Evolutionary conservation across 2,888 invertebrate genomes (phyloP).

Genomic region (Monopis laevigella): DNA sequence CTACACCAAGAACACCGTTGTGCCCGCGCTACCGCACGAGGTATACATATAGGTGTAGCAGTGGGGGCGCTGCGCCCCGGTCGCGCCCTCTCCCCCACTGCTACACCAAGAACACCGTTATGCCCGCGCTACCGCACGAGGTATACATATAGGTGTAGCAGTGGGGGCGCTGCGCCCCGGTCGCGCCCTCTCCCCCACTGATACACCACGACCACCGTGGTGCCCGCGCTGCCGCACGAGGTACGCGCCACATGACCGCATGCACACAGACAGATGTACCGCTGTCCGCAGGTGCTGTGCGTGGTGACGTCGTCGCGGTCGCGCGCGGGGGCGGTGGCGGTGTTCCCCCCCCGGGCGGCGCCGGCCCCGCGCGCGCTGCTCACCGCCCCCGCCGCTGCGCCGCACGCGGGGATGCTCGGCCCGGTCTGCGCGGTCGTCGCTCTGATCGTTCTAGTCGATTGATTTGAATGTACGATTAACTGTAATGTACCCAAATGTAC

Average conservation of each 20-base stretch:
- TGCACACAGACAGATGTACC: no score
- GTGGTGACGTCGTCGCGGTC: slow-evolving; percentile 17
- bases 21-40: background rate
- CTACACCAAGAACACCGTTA: no score
- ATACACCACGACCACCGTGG: no score
- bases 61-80: slow-evolving; percentile 23
- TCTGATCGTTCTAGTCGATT: no score
- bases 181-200: slow-evolving; percentile 19
- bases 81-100: slow-evolving; percentile 19
- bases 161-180: slow-evolving; percentile 16
- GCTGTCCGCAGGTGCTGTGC: slow-evolving; percentile 1
- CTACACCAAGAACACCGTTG: no score
- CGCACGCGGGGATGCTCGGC: slow-evolving; percentile 14
- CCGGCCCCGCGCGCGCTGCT: slow-evolving; percentile 18
- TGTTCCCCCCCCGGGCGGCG: slow-evolving; percentile 33
- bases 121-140: background rate
- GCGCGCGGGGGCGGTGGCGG: slow-evolving; percentile 45
- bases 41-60: no score
- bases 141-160: no score
- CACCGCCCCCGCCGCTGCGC: slow-evolving; percentile 9
- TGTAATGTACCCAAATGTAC: no score
- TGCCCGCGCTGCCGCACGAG: background rate
- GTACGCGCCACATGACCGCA: no score
- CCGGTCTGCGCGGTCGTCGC: background rate
- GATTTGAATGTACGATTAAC: no score